These are phyloP conservation scores for Dipodomys stephensi DNA, from an alignment of 2,113 vertebrate genomes.

Conservation along the genomic window DNA sequence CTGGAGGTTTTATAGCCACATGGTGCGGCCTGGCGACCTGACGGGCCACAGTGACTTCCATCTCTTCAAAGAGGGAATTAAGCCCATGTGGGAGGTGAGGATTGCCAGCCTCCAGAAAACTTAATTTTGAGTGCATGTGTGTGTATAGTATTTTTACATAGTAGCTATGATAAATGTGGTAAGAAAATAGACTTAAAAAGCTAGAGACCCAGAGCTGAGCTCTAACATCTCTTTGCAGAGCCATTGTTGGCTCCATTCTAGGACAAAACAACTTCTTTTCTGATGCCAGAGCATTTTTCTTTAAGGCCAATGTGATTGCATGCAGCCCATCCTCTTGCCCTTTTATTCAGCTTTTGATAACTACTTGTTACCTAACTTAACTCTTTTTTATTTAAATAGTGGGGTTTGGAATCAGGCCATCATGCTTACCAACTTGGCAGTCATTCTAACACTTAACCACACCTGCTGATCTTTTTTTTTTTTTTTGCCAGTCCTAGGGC, in stretches of 20 bases:
- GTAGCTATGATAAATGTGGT: neutral
- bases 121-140: neutral
- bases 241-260: neutral
- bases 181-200: neutral
- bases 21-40: conserved; percentile 92
- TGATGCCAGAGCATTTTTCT: neutral
- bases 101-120: conserved; percentile 14
- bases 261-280: neutral
- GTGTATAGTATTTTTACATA: neutral
- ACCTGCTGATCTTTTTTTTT: too few species aligned
- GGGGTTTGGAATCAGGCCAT: too few species aligned
- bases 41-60: conserved; percentile 93
- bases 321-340: too few species aligned
- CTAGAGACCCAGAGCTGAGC: neutral
- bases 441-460: too few species aligned
- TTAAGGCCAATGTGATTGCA: neutral
- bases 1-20: conserved; percentile 93
- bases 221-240: neutral
- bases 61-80: conserved; percentile 93
- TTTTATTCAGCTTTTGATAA: neutral
- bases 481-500: too few species aligned
- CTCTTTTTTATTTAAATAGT: neutral
- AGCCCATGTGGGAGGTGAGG: conserved; percentile 93
- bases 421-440: too few species aligned
- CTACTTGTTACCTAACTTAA: neutral